Percentiles rank a stretch among this genome's conserved stretches.
Evolutionary conservation across 2,797 vertebrate genomes (phyloP).

Genomic region (Lophius americanus): DNA sequence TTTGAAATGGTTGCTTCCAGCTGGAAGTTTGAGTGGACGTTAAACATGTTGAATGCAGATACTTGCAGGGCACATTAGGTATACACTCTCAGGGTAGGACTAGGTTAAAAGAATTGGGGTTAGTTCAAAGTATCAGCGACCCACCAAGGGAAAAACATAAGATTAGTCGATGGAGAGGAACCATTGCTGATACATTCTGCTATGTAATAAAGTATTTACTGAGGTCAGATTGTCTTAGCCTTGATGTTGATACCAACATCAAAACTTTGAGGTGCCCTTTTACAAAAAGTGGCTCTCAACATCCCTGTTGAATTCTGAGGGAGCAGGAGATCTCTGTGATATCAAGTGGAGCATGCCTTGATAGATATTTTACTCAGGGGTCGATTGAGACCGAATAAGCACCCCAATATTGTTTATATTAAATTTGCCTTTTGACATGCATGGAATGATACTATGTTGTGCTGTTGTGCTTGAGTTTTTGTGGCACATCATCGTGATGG

Average conservation of each 20-base stretch:
- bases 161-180: slow-evolving; percentile 20
- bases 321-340: slow-evolving; percentile 20
- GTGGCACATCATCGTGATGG: too few species aligned
- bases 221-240: too few species aligned
- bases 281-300: slow-evolving; percentile 9
- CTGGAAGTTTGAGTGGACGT: background rate
- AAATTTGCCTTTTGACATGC: too few species aligned
- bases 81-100: background rate
- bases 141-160: slow-evolving; percentile 1
- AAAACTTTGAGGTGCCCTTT: slow-evolving; percentile 10
- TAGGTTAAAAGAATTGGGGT: background rate
- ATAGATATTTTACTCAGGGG: background rate
- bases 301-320: background rate
- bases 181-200: slow-evolving; percentile 24
- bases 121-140: background rate
- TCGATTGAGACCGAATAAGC: background rate
- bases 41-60: slow-evolving; percentile 8
- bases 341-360: slow-evolving; percentile 2
- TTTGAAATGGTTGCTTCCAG: slow-evolving; percentile 5
- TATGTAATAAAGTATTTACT: background rate
- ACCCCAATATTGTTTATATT: background rate
- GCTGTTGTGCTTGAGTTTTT: background rate
- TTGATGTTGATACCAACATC: background rate
- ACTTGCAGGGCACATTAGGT: background rate
- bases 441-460: background rate